These are phyloP conservation scores for Stratiolaelaps scimitus DNA, from an alignment of 1,140 invertebrate genomes.

Conservation along the genomic window DNA sequence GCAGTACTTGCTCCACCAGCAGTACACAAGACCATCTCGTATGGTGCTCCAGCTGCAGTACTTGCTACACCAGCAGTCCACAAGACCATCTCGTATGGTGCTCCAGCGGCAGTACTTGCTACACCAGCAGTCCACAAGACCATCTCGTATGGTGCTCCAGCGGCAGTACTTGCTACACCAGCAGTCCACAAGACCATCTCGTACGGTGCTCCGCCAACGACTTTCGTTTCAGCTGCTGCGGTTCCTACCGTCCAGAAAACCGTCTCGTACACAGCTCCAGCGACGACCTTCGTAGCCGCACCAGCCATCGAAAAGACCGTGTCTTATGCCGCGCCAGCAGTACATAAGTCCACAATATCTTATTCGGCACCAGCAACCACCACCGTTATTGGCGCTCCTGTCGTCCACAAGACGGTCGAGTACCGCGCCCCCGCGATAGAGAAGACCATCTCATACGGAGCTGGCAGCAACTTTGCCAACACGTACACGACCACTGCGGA, in stretches of 20 bases:
- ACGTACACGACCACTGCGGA: no score
- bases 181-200: not conserved
- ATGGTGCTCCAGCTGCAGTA: not conserved
- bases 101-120: not conserved
- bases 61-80: not conserved
- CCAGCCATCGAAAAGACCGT: not conserved
- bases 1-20: not conserved
- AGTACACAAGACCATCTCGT: not conserved
- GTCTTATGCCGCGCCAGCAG: not conserved
- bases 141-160: not conserved
- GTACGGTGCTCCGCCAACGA: not conserved
- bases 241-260: not conserved
- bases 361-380: not conserved
- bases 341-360: no score
- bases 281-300: not conserved
- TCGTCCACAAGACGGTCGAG: not conserved
- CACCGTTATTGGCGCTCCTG: not conserved
- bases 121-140: not conserved
- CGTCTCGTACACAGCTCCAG: not conserved
- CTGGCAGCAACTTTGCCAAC: no score
- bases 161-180: not conserved
- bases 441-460: conserved; percentile 6
- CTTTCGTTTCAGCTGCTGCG: no score
- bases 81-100: conserved; percentile 14
- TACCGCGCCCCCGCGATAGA: not conserved